phyloP scores from a whole-genome alignment of 2,888 invertebrate species.

The Ormyrus nitidulus region DNA sequence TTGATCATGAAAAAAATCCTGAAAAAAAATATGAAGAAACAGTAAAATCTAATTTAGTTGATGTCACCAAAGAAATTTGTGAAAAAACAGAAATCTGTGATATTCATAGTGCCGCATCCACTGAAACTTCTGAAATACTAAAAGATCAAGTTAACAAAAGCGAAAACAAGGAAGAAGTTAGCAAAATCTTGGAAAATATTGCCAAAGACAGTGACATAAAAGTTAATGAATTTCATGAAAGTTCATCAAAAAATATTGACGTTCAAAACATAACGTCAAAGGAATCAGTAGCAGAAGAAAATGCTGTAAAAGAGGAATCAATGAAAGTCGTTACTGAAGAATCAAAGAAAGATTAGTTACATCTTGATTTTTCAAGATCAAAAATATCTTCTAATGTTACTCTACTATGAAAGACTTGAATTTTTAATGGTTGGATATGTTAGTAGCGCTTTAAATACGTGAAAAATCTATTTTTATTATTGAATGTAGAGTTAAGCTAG shows the following conservation, averaged over 20 bases:
- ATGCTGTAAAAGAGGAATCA: conserved; percentile 26
- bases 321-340: conserved; percentile 20
- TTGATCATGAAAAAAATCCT: conserved; percentile 9
- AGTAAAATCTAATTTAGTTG: conserved; percentile 25
- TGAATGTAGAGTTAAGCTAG: conserved; percentile 42
- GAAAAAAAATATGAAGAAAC: conserved; percentile 8
- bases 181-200: conserved; percentile 27
- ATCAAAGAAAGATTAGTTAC: conserved; percentile 27
- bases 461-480: conserved; percentile 53
- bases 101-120: conserved; percentile 45
- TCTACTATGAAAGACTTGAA: conserved; percentile 49
- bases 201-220: conserved; percentile 46
- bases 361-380: conserved; percentile 12
- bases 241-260: not conserved
- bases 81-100: conserved; percentile 50
- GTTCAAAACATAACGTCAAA: not conserved
- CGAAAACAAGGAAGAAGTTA: conserved; percentile 25
- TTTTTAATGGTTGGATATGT: conserved; percentile 45
- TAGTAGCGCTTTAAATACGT: conserved; percentile 46
- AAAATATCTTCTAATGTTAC: conserved; percentile 34
- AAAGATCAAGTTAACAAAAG: conserved; percentile 4
- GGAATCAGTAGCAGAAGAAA: conserved; percentile 20
- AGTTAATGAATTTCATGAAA: conserved; percentile 20
- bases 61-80: conserved; percentile 49
- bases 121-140: conserved; percentile 18